Evolutionary conservation across 2,113 vertebrate species (phyloP).

Genomic region (pig (Sus scrofa)): T2T-Sscrofa CM000827.6:81343001-81343500

Average conservation of each 20-base stretch:
- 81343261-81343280: background rate
- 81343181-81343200: background rate
- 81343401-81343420: background rate
- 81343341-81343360: background rate
- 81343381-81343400: background rate
- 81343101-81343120: background rate
- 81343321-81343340: background rate
- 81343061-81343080: background rate
- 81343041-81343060: background rate
- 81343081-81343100: background rate
- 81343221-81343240: background rate
- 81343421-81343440: background rate
- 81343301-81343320: background rate
- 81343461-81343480: background rate
- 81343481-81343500: background rate
- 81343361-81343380: background rate
- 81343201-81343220: background rate
- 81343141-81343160: background rate
- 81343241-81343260: constrained; percentile 1
- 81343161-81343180: background rate
- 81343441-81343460: background rate
- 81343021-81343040: background rate
- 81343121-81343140: background rate
- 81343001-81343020: background rate
- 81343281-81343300: background rate